Percentiles rank a stretch among this genome's conserved stretches.
Evolutionary conservation across 2,797 vertebrate genomes (phyloP).

Genomic region (Rousettus madagascariensis): DNA sequence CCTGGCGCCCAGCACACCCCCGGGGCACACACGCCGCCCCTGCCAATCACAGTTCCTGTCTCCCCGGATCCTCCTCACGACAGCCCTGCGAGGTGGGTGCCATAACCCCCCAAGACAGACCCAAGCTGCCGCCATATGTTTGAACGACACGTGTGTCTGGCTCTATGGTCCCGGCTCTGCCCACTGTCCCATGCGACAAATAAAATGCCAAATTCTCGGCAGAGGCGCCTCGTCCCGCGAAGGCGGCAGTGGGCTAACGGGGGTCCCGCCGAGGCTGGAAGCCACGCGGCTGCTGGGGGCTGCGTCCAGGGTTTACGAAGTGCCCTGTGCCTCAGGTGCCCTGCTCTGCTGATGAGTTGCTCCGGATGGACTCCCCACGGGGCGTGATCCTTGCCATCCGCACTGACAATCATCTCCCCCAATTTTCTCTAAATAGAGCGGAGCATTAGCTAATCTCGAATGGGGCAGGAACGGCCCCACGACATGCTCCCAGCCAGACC

Average conservation of each 20-base stretch:
- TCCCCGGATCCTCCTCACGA: background rate
- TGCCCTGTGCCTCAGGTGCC: fast-evolving
- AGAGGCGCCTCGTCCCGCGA: background rate
- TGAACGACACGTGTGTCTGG: slow-evolving; percentile 42
- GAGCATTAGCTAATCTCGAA: background rate
- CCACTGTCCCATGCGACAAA: background rate
- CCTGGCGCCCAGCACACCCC: background rate
- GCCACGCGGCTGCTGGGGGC: fast-evolving
- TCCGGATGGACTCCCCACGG: background rate
- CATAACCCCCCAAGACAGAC: background rate
- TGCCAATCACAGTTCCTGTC: background rate
- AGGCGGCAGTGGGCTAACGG: background rate
- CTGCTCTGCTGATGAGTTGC: background rate
- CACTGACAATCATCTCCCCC: background rate
- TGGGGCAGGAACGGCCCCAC: background rate
- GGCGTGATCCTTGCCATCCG: background rate
- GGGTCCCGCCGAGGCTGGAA: background rate
- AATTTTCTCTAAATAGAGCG: background rate
- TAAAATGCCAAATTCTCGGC: background rate
- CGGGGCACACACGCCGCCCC: background rate
- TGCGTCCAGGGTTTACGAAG: background rate
- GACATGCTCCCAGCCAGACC: background rate
- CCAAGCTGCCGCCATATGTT: background rate
- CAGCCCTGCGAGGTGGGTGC: slow-evolving; percentile 21
- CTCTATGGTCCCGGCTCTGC: slow-evolving; percentile 31